These are phyloP conservation scores for Folsomia candida DNA, from an alignment of 2,888 invertebrate genomes.

Conservation along the genomic window DNA sequence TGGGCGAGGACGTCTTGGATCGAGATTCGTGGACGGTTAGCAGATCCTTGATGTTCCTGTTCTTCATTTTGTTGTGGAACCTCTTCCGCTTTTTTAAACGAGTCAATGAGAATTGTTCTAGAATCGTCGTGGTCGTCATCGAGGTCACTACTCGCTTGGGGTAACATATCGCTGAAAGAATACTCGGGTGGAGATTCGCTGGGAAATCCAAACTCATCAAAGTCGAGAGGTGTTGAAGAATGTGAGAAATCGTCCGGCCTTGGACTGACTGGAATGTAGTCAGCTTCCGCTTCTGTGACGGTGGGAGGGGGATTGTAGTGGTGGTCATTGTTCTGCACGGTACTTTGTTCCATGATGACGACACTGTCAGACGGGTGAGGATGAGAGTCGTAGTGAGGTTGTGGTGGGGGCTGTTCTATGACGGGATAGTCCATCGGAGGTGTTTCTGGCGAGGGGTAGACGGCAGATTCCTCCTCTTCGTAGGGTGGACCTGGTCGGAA, in stretches of 20 bases:
- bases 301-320: background rate
- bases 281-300: background rate
- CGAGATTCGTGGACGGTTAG: background rate
- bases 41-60: too few species aligned
- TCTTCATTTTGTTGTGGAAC: background rate
- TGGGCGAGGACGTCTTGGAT: background rate
- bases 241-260: too few species aligned
- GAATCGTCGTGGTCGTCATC: background rate
- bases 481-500: too few species aligned
- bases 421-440: too few species aligned
- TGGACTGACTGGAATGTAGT: background rate
- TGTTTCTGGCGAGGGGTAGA: too few species aligned
- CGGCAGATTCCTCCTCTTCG: too few species aligned
- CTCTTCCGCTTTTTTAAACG: background rate
- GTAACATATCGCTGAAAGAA: background rate
- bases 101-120: background rate
- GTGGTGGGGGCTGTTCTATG: background rate
- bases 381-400: background rate
- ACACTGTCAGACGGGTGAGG: background rate
- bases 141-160: background rate
- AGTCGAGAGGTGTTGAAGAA: background rate
- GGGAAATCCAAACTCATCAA: background rate
- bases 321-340: too few species aligned
- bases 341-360: too few species aligned
- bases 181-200: background rate